Evolutionary conservation across 2,113 vertebrate species (phyloP).

Genomic region (Zosterops hypoxanthus): DNA sequence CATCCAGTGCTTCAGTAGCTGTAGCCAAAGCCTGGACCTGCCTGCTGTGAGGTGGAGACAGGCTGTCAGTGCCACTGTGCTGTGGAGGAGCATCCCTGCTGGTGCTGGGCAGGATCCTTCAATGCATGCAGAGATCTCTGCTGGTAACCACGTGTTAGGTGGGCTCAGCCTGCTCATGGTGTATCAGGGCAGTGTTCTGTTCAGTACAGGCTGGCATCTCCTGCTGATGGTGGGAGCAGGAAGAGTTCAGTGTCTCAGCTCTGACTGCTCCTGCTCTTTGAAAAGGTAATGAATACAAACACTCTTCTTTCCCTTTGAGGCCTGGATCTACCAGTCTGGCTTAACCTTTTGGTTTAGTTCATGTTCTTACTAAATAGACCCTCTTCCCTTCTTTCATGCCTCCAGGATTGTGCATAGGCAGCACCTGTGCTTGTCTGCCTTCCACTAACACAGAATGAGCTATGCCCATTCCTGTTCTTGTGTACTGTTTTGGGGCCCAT

Average conservation of each 20-base stretch:
- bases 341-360: background rate
- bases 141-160: accelerated
- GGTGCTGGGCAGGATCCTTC: background rate
- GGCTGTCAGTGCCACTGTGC: background rate
- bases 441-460: background rate
- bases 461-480: background rate
- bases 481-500: background rate
- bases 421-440: background rate
- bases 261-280: background rate
- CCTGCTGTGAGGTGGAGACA: background rate
- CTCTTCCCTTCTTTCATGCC: background rate
- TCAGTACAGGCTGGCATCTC: background rate
- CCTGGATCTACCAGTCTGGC: background rate
- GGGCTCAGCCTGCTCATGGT: background rate
- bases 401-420: background rate
- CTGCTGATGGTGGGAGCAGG: background rate
- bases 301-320: background rate
- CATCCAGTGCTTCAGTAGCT: background rate
- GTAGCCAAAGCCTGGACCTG: background rate
- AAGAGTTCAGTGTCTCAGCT: background rate
- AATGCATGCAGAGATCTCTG: background rate
- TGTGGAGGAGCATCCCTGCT: background rate
- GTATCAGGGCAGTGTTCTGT: background rate
- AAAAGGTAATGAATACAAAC: background rate
- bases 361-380: background rate